Evolutionary conservation across 2,797 vertebrate genomes (phyloP), one percentile per base, ranked within the genome.

Genomic region (Myotis myotis): DNA sequence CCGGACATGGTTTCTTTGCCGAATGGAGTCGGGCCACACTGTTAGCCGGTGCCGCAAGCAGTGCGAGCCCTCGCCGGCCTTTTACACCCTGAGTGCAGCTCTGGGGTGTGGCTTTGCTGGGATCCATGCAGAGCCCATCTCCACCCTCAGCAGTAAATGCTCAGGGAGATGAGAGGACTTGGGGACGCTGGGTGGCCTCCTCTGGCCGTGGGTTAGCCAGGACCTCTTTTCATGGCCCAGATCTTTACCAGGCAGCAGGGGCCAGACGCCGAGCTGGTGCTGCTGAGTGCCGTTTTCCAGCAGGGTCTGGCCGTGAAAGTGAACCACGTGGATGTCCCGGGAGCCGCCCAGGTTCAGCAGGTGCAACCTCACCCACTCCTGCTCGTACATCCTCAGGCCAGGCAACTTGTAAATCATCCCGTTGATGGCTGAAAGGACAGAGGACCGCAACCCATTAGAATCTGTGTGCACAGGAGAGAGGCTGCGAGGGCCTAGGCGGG

Each of bases 271-370:
- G 90, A 99, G 98, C 89, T 99, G 99, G 97, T 99, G 98, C 96
- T 98, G 98, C 57, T 96, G 98, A 22, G 97, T 97, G 91, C 98
- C 98, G 30, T 98, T 99, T 90, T 99, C 98, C 91, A 98, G 96
- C 96, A 99, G 99, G 0, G 99, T 99, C 97, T 99, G 99, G 44
- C 99, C 99, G 12, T 99, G 99, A 97, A 99, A 99, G 98, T 99
- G 98, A 97, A 99, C 94, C 62, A 99, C 99, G 3, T 99, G 99
- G 57, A 99, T 97, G 95, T 99, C 99, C 96, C 96, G 98, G 55
- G 99, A 98, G 78, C 98, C 98, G 6, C 99, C 99, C 99, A 99
- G 97, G 97, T 99, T 99, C 95, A 99, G 98, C 86, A 99, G 97
- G 97, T 99, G 99, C 99, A 99, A 98, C 85, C 98, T 98, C 66